phyloP scores from a whole-genome alignment of 2,888 invertebrate genomes.

The Acronicta aceris region DNA sequence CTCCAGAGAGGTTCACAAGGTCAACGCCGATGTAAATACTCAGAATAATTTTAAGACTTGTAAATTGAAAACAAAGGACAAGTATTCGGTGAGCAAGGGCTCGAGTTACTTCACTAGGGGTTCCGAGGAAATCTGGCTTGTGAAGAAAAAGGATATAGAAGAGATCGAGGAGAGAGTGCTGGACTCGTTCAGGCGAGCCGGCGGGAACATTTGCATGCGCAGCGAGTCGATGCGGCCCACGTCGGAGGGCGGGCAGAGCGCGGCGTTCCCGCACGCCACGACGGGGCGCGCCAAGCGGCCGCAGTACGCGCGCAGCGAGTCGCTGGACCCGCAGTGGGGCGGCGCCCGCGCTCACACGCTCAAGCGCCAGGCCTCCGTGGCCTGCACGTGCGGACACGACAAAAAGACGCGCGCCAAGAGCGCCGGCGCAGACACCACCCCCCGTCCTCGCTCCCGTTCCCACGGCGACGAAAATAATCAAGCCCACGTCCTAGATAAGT shows the following conservation, averaged over 20 bases:
- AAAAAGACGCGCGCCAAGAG: slow-evolving; percentile 79
- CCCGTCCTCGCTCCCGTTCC: slow-evolving; percentile 78
- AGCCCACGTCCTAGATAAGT: slow-evolving; percentile 84
- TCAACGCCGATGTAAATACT: slow-evolving; percentile 75
- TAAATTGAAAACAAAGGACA: slow-evolving; percentile 80
- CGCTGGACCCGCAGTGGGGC: slow-evolving; percentile 80
- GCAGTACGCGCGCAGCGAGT: slow-evolving; percentile 81
- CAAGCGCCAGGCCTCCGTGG: slow-evolving; percentile 82
- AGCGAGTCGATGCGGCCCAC: slow-evolving; percentile 60
- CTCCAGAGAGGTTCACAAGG: slow-evolving; percentile 59
- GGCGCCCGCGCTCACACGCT: slow-evolving; percentile 78
- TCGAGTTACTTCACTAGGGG: slow-evolving; percentile 85
- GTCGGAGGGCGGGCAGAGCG: slow-evolving; percentile 74
- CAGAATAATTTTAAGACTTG: slow-evolving; percentile 78
- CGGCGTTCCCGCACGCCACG: slow-evolving; percentile 71
- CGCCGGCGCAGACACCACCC: slow-evolving; percentile 61
- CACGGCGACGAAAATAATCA: slow-evolving; percentile 81
- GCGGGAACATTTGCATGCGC: slow-evolving; percentile 70
- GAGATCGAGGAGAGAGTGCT: slow-evolving; percentile 85
- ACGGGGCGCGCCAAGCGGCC: slow-evolving; percentile 70
- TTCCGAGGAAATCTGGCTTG: slow-evolving; percentile 86
- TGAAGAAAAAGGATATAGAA: slow-evolving; percentile 87
- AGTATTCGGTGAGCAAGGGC: slow-evolving; percentile 82
- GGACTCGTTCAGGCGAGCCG: slow-evolving; percentile 82
- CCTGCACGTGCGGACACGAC: slow-evolving; percentile 85